Conservation (phyloP, 2,113 vertebrate species). For the Heteronetta atricapilla region DNA sequence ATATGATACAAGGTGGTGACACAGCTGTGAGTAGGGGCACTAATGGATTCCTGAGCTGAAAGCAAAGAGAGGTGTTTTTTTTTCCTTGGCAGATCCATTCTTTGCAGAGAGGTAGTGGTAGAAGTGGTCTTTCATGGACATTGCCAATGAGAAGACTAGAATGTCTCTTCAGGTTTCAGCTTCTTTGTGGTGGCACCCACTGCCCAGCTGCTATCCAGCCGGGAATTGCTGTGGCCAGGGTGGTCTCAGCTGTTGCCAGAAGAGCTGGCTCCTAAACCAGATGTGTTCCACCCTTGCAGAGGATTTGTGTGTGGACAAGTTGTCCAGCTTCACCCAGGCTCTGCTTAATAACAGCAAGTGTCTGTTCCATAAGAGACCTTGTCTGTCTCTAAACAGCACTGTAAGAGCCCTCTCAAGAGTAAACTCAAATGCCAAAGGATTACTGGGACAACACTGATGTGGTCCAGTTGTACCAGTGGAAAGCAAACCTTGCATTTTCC, state of each 20-base stretch:
- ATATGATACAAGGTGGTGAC: background rate
- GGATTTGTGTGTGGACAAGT: background rate
- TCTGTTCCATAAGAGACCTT: background rate
- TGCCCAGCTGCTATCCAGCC: background rate
- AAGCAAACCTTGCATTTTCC: background rate
- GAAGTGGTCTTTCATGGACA: background rate
- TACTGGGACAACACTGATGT: background rate
- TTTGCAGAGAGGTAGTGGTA: background rate
- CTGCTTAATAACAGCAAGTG: background rate
- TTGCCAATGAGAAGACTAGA: background rate
- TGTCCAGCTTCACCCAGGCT: background rate
- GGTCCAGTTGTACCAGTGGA: background rate
- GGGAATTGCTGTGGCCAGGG: background rate
- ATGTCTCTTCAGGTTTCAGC: background rate
- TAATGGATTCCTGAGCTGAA: background rate
- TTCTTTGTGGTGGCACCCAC: background rate
- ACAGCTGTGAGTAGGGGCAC: background rate
- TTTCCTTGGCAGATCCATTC: background rate
- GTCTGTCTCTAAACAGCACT: background rate
- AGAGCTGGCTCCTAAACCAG: background rate
- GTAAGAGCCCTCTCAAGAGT: background rate
- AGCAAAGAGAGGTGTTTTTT: background rate
- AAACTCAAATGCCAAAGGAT: background rate
- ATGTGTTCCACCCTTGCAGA: background rate
- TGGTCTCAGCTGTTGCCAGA: background rate